These are phyloP conservation scores for Dendrolimus punctatus DNA, from an alignment of 1,140 invertebrate genomes.

Conservation along the genomic window DNA sequence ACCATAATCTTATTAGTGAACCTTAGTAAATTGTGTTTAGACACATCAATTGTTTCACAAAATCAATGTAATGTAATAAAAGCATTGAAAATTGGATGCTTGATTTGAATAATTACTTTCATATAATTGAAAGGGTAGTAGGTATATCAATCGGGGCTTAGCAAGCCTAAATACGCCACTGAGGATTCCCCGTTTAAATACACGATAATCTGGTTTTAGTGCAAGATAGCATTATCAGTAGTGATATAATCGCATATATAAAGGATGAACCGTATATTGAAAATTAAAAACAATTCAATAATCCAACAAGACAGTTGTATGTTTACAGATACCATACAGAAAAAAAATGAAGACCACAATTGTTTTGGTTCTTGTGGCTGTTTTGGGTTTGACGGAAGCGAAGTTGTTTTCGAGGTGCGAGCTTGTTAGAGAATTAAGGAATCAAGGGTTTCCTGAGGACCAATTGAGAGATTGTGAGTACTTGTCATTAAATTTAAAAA, in stretches of 20 bases:
- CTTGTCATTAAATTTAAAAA: background rate
- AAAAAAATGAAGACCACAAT: background rate
- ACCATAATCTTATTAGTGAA: too few species aligned
- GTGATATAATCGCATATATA: slow-evolving; percentile 1
- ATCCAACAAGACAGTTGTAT: too few species aligned
- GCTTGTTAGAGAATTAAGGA: slow-evolving; percentile 30
- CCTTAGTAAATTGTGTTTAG: too few species aligned
- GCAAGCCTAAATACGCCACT: background rate
- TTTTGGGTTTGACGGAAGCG: slow-evolving; percentile 11
- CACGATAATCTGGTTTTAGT: background rate
- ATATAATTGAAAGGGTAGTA: too few species aligned
- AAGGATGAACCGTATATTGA: background rate
- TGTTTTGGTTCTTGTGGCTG: slow-evolving; percentile 1
- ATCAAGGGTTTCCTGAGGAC: slow-evolving; percentile 37
- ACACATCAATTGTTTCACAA: too few species aligned
- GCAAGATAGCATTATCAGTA: background rate
- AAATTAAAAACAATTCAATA: background rate
- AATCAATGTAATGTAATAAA: too few species aligned
- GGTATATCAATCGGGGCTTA: too few species aligned
- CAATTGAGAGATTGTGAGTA: slow-evolving; percentile 41
- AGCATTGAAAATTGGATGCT: too few species aligned
- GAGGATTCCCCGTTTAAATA: slow-evolving; percentile 4
- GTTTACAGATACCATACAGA: background rate
- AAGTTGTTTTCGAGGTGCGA: slow-evolving; percentile 31
- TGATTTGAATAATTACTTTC: too few species aligned